Evolutionary conservation across 2,888 invertebrate species (phyloP), one percentile per base, ranked within the genome.

Genomic region (Notocelia uddmanniana): DNA sequence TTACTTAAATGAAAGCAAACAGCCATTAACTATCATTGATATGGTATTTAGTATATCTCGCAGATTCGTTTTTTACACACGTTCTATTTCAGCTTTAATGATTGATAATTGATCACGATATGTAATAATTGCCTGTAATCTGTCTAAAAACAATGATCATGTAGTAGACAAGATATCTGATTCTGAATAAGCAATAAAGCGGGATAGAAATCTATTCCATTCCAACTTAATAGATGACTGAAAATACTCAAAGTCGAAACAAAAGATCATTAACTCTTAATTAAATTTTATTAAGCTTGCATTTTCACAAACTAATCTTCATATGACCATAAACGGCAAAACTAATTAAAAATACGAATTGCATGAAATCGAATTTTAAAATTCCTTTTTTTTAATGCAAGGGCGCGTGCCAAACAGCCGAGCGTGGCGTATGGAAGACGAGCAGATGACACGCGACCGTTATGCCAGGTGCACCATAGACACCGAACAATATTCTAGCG

Each of bases 401-500:
- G 85, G 87, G 77, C 88, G 85, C 86, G 88, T 88, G 88, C 88
- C 85, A 82, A 87, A 91, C 90, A 85, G 85, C 85, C 88, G 87
- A 85, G 83, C 91, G 90, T 92, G 90, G 80, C 90, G 88, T 93
- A 92, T 93, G 93, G 77, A 79, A 80, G 84, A 83, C 84, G 87
- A 85, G 89, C 92, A 93, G 93, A 93, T 92, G 93, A 92, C 92
- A 93, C 90, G 88, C 90, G 92, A 91, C 93, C 93, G 93, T 93
- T 93, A 93, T 79, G 88, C 91, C 93, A 92, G 93, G 89, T 93
- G 93, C 92, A 87, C 74, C 80, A 76, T 71, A 74, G 76, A 69
- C 68, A 50, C 18, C 26, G 19, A 64, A 74, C 26, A 59, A 59
- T 45, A 68, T 50, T 60, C 50, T 57, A 72, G 55, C 31, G 64